These are phyloP conservation scores for Oreotrochilus melanogaster DNA, from an alignment of 2,113 vertebrate species.

Conservation along the genomic window DNA sequence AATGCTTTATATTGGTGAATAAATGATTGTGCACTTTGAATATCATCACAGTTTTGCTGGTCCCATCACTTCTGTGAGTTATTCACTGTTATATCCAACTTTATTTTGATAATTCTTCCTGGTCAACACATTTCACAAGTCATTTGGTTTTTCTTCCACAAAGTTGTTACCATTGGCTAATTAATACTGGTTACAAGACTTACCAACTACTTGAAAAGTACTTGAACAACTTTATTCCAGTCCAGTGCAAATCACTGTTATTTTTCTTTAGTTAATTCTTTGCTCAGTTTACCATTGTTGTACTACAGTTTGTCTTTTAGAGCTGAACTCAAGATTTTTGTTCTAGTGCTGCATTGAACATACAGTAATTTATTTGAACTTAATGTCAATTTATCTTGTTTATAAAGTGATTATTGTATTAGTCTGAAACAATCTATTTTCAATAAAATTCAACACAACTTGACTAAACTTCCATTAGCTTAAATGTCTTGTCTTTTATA, in stretches of 20 bases:
- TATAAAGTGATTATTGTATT: neutral
- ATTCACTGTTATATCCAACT: neutral
- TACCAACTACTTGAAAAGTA: neutral
- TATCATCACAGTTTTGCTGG: neutral
- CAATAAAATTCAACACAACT: neutral
- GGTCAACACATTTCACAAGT: neutral
- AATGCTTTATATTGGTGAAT: neutral
- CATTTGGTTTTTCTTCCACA: neutral
- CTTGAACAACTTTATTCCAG: neutral
- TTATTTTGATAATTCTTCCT: neutral
- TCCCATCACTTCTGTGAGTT: neutral
- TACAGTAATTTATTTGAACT: neutral
- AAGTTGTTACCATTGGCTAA: neutral
- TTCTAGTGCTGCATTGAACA: neutral
- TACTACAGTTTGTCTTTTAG: neutral
- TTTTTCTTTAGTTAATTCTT: neutral
- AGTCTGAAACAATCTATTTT: neutral
- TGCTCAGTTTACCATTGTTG: neutral
- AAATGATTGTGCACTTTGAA: neutral
- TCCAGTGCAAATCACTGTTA: neutral
- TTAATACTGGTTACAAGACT: neutral
- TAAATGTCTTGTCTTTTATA: neutral
- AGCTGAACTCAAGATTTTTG: neutral
- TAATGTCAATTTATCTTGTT: neutral
- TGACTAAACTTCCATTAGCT: neutral